These are phyloP conservation scores for Ptychochromis oligacanthus DNA, from an alignment of 2,113 vertebrate genomes.

Conservation along the genomic window DNA sequence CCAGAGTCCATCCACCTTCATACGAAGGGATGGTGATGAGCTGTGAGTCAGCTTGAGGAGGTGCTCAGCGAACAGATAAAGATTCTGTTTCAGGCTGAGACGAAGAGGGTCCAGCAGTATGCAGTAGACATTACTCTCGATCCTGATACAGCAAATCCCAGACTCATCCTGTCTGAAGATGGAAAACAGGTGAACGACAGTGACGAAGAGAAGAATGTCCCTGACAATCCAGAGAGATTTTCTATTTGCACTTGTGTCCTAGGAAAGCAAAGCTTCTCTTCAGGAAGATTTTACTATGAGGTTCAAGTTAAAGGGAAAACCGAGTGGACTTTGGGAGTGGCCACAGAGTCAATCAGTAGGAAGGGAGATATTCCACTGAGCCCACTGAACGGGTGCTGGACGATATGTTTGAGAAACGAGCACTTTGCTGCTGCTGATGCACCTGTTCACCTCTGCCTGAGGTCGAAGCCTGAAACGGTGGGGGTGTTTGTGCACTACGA, in stretches of 20 bases:
- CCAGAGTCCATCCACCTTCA: background rate
- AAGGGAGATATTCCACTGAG: too few species aligned
- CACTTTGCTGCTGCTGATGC: fast-evolving
- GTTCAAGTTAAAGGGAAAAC: too few species aligned
- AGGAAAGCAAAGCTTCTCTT: too few species aligned
- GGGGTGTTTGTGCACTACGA: slow-evolving; percentile 38
- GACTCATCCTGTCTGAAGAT: background rate
- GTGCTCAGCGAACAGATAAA: background rate
- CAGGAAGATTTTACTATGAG: too few species aligned
- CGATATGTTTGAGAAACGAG: background rate
- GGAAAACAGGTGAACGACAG: background rate
- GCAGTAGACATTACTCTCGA: background rate
- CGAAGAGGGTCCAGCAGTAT: background rate
- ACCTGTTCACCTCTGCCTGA: background rate
- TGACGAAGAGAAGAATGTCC: background rate
- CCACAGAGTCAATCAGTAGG: too few species aligned
- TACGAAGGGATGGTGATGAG: background rate
- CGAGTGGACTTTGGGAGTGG: too few species aligned
- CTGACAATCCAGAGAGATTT: too few species aligned
- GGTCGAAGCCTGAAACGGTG: background rate
- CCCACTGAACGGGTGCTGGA: background rate
- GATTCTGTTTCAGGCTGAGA: background rate
- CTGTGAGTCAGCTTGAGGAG: slow-evolving; percentile 8
- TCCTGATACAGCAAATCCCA: background rate
- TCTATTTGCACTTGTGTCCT: background rate